These are phyloP conservation scores for Champsocephalus gunnari DNA, from an alignment of 2,797 vertebrate genomes.

Conservation along the genomic window DNA sequence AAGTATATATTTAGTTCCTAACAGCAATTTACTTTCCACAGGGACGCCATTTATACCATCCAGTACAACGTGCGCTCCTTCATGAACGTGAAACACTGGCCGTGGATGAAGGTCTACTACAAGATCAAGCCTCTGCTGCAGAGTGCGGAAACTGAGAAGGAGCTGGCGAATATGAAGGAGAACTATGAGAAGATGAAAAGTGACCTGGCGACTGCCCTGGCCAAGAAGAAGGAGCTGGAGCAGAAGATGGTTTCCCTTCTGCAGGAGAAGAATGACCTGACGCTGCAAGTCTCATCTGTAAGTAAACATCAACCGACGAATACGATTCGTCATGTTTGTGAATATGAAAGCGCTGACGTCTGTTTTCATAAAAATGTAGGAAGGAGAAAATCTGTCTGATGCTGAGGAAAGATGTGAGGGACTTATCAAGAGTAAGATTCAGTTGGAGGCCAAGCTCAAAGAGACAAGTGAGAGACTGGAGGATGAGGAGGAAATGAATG, in stretches of 20 bases:
- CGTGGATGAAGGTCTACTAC: slow-evolving; percentile 95
- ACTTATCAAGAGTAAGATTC: slow-evolving; percentile 92
- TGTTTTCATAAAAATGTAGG: slow-evolving; percentile 67
- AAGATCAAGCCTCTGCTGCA: slow-evolving; percentile 93
- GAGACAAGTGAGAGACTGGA: slow-evolving; percentile 89
- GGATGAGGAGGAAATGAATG: slow-evolving; percentile 87
- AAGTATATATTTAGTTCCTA: no score
- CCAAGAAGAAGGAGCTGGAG: slow-evolving; percentile 90
- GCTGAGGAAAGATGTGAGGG: slow-evolving; percentile 92
- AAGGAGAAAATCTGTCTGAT: slow-evolving; percentile 87
- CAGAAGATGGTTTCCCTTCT: slow-evolving; percentile 90
- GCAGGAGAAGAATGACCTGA: slow-evolving; percentile 92
- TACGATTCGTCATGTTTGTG: not conserved
- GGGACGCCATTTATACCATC: slow-evolving; percentile 88
- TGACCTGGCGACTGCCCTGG: slow-evolving; percentile 85
- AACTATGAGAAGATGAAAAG: slow-evolving; percentile 81
- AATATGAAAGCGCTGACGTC: no score
- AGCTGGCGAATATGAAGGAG: slow-evolving; percentile 91
- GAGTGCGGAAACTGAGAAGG: slow-evolving; percentile 92
- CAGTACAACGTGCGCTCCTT: slow-evolving; percentile 91
- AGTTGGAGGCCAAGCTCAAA: slow-evolving; percentile 90
- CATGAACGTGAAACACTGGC: slow-evolving; percentile 94
- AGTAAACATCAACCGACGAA: slow-evolving; percentile 51
- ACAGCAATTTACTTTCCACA: slow-evolving; percentile 45
- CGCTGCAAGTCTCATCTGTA: slow-evolving; percentile 90